A percentile compares a stretch with the other conserved stretches of the same genome.
Evolutionary conservation across 2,888 invertebrate genomes (phyloP).

Genomic region (Leucoma salicis): DNA sequence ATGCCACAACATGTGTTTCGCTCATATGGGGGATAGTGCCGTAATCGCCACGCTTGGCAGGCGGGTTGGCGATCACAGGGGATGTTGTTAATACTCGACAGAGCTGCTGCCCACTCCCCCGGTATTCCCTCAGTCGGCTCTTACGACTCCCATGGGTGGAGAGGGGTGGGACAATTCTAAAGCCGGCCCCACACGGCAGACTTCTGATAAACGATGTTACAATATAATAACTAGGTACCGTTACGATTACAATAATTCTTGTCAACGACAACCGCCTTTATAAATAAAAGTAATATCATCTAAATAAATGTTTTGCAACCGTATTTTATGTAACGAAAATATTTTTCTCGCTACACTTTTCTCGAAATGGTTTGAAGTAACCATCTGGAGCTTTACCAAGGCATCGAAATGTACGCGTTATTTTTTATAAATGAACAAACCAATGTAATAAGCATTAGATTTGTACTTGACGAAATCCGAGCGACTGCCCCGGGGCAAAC

Average conservation of each 20-base stretch:
- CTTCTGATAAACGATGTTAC: background rate
- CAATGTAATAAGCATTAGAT: constrained; percentile 25
- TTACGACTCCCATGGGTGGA: no score
- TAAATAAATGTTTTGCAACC: constrained; percentile 25
- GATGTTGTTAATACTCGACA: no score
- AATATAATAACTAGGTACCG: background rate
- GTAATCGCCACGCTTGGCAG: no score
- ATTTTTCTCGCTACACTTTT: constrained; percentile 27
- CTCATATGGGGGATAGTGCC: no score
- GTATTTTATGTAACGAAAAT: constrained; percentile 19
- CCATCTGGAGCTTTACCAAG: constrained; percentile 12
- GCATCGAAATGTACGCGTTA: constrained; percentile 21
- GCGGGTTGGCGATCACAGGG: no score
- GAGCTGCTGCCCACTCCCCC: no score
- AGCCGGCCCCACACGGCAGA: no score
- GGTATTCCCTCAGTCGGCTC: no score
- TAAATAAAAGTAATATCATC: constrained; percentile 24
- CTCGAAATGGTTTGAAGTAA: constrained; percentile 8
- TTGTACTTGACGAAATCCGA: constrained; percentile 28
- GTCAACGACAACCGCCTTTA: constrained; percentile 13
- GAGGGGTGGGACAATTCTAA: no score
- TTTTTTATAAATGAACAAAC: constrained; percentile 31
- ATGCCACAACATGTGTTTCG: no score
- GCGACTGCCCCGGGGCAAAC: constrained; percentile 19
- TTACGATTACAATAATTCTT: constrained; percentile 7